phyloP scores from a whole-genome alignment of 2,888 invertebrate species.

The Lissonota sp. region DNA sequence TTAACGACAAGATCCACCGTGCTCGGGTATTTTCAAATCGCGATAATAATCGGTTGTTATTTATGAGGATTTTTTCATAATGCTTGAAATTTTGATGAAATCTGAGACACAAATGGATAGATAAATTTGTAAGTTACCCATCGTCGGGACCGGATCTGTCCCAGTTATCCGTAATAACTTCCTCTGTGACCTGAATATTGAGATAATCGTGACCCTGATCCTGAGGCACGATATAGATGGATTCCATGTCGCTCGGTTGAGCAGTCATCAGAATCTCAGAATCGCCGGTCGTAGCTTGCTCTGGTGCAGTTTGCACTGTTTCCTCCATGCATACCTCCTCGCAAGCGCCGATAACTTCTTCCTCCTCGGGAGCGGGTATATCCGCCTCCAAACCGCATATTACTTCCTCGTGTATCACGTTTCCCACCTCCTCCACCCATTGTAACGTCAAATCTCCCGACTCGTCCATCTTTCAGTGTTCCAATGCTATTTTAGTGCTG shows the following conservation, averaged over 20 bases:
- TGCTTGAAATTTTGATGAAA: conserved; percentile 5
- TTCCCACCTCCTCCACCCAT: conserved; percentile 82
- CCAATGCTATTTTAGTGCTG: conserved; percentile 76
- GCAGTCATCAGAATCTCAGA: conserved; percentile 81
- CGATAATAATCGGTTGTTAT: neutral
- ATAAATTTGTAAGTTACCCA: conserved; percentile 84
- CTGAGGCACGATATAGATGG: conserved; percentile 84
- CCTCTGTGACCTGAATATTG: conserved; percentile 89
- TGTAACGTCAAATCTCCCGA: conserved; percentile 79
- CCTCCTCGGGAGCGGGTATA: conserved; percentile 80
- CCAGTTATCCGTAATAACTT: conserved; percentile 93
- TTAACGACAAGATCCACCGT: neutral
- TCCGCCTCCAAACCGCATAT: conserved; percentile 85
- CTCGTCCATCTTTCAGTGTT: conserved; percentile 76
- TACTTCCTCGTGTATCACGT: conserved; percentile 84
- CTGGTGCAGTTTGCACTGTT: conserved; percentile 76
- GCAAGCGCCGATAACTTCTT: conserved; percentile 83
- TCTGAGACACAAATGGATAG: too few species aligned
- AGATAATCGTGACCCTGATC: conserved; percentile 83
- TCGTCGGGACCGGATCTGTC: conserved; percentile 90
- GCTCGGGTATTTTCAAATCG: neutral
- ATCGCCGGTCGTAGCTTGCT: conserved; percentile 69
- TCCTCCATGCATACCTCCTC: conserved; percentile 84
- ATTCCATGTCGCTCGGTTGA: conserved; percentile 82
- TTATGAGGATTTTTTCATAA: too few species aligned